phyloP scores from a whole-genome alignment of 2,888 invertebrate genomes.

The Oconnorella tubifera region DNA sequence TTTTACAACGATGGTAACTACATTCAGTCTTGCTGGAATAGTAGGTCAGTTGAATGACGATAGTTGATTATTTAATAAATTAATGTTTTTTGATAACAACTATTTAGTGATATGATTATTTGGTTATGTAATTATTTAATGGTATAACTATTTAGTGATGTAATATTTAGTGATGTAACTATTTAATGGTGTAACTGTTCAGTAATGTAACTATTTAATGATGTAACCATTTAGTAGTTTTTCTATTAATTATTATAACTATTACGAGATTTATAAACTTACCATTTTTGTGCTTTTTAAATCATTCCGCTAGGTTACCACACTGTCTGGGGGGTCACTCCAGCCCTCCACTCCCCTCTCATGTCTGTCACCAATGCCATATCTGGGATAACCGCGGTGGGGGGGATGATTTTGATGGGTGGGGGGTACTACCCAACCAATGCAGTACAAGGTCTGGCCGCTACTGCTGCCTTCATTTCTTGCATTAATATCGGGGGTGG shows the following conservation, averaged over 20 bases:
- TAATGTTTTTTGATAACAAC: too few relatives aligned
- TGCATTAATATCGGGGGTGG: conserved; percentile 88
- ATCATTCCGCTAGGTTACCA: too few relatives aligned
- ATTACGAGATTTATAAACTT: neutral
- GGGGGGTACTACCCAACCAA: conserved; percentile 73
- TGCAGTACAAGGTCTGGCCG: conserved; percentile 70
- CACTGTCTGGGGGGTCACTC: conserved; percentile 88
- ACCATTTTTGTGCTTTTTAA: too few relatives aligned
- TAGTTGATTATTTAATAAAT: too few relatives aligned
- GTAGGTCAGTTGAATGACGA: conserved; percentile 66
- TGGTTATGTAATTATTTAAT: too few relatives aligned
- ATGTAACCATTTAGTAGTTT: neutral
- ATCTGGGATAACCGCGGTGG: conserved; percentile 86
- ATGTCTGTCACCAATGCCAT: conserved; percentile 92
- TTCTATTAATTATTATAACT: neutral
- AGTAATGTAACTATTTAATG: neutral
- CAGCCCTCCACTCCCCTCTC: conserved; percentile 82
- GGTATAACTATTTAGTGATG: too few relatives aligned
- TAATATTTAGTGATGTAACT: too few relatives aligned
- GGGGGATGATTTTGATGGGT: conserved; percentile 80
- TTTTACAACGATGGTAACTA: conserved; percentile 82
- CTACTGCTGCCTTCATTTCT: conserved; percentile 79
- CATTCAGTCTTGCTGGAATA: conserved; percentile 75
- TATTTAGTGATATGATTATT: too few relatives aligned
- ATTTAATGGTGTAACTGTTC: too few relatives aligned